phyloP scores from a whole-genome alignment of 2,113 vertebrate species.

The Camelus bactrianus region DNA sequence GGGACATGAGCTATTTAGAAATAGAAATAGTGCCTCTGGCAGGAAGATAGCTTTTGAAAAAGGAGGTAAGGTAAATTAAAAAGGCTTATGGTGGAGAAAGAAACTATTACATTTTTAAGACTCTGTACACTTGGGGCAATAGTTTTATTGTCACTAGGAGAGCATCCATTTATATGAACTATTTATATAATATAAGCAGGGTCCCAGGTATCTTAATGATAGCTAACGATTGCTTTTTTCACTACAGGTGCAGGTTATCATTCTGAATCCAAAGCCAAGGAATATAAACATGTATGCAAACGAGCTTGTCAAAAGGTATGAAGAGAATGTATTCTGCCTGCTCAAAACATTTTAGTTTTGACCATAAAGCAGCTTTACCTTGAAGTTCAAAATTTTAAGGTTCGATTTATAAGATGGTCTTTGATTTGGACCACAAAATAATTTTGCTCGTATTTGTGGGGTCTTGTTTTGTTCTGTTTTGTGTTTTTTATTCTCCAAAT shows the following conservation, averaged over 20 bases:
- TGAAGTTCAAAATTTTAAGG: slow-evolving; percentile 36
- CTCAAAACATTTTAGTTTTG: slow-evolving; percentile 28
- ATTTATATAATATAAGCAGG: not conserved
- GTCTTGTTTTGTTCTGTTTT: slow-evolving; percentile 37
- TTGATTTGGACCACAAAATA: slow-evolving; percentile 41
- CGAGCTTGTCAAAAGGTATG: slow-evolving; percentile 97
- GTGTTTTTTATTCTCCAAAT: slow-evolving; percentile 50
- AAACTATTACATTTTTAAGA: slow-evolving; percentile 25
- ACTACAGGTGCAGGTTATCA: slow-evolving; percentile 98
- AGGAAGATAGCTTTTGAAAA: slow-evolving; percentile 27
- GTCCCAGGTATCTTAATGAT: slow-evolving; percentile 8
- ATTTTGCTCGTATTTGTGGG: slow-evolving; percentile 50
- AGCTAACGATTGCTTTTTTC: slow-evolving; percentile 44
- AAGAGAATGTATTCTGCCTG: not conserved
- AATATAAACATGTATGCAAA: slow-evolving; percentile 99
- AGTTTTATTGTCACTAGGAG: slow-evolving; percentile 20
- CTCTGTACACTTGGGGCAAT: not conserved
- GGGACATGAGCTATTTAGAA: not conserved
- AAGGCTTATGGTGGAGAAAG: not conserved
- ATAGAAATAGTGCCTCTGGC: not conserved
- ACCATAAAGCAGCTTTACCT: not conserved
- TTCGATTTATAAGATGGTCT: slow-evolving; percentile 24
- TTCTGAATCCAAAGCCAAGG: slow-evolving; percentile 99
- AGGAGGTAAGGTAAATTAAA: not conserved
- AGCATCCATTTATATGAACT: not conserved